These are phyloP conservation scores for Bombycilla garrulus DNA, from an alignment of 2,113 vertebrate genomes.

Conservation along the genomic window DNA sequence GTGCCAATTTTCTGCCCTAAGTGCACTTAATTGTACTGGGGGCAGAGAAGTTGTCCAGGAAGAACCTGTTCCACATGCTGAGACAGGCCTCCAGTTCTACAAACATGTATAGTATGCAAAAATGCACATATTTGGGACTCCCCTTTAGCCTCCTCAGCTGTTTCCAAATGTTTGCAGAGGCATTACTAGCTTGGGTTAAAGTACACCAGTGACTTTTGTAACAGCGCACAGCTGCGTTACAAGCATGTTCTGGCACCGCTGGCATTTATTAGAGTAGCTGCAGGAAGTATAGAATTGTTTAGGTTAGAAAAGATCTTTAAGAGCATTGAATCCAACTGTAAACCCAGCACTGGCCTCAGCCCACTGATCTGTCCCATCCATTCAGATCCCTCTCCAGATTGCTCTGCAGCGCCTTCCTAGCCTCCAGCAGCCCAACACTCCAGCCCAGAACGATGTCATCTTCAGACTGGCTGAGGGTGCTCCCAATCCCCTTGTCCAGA, in stretches of 20 bases:
- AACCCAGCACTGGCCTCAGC: not conserved
- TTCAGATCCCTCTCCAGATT: not conserved
- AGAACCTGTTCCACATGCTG: not conserved
- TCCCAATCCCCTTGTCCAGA: not conserved
- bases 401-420: not conserved
- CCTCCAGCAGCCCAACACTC: not conserved
- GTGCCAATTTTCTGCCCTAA: not conserved
- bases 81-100: not conserved
- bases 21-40: not conserved
- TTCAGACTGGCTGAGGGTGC: not conserved
- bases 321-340: not conserved
- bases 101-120: accelerated
- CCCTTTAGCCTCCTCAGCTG: not conserved
- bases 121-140: not conserved
- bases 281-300: not conserved
- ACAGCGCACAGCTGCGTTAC: not conserved
- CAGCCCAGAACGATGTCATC: not conserved
- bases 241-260: not conserved
- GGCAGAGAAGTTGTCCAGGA: not conserved
- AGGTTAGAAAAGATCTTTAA: not conserved
- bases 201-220: not conserved
- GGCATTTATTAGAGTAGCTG: not conserved
- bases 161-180: not conserved
- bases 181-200: not conserved
- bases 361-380: not conserved